Base-by-base conservation (phyloP, 2,888 invertebrate species). In the Pristionchus mayeri region DNA sequence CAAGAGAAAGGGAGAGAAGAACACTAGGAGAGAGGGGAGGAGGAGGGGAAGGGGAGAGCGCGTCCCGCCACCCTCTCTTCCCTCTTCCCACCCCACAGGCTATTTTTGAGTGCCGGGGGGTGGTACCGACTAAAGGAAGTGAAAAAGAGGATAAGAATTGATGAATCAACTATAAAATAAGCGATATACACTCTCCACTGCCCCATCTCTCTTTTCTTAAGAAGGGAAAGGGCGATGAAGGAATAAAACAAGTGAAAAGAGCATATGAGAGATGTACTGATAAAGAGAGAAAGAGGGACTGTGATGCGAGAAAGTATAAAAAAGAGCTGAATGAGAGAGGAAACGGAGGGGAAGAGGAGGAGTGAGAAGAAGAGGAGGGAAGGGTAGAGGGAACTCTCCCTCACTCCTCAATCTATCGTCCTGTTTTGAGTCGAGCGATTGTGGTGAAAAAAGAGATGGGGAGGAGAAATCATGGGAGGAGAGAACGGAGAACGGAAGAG, bases 81-180 rank as follows among this genome's bases (percentile, higher is more conserved):
- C 57, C 27, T 57, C 57, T 57, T 57, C 57, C 57, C 27, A 57
- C 57, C 34, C 37, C 67, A 40, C 67, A 76, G 76, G 76, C 76
- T 76, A 76, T 76, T 76, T 76, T 76, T 76, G 76, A 48, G 76
- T 76, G 76, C 76, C 76, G 76, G 76, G 76, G 76, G 76, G n/a
- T n/a, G n/a, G 76, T 76, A 76, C 76, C 48, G 76, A 50, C 24
- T 18, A 24, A 67, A 76, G 76, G 50, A 34, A 48, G 48, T 18
- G 48, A n/a, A 34, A 50, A 76, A 27, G 48, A 27, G 40, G 21
- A 67, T 27, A 67, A 18, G 30, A 67, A 67, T 67, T 30, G 37
- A 67, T 6, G 27, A n/a, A 57, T 57, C 11, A n/a, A 57, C 57
- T 13, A 57, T 18, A 24, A 24, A 57, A 57, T 24, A 27, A 30